phyloP scores from a whole-genome alignment of 2,888 invertebrate species.

The Pseudeuparius sepicola region DNA sequence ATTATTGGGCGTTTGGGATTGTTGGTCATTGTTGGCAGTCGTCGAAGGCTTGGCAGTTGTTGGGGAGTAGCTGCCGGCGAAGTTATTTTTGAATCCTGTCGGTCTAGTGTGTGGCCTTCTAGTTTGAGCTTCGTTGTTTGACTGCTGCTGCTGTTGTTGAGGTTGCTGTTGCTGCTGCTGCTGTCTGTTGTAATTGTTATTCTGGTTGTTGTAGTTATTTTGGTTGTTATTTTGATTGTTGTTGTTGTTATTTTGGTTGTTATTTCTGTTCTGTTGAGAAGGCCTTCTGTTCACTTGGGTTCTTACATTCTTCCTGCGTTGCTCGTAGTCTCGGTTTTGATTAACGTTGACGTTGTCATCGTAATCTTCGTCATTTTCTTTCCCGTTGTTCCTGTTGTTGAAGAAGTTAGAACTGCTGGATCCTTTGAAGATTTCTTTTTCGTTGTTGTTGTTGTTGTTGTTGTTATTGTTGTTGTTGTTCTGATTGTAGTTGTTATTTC shows the following conservation, averaged over 20 bases:
- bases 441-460: constrained; percentile 28
- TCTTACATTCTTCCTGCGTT: constrained; percentile 37
- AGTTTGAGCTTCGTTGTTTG: constrained; percentile 21
- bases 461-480: constrained; percentile 27
- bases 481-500: constrained; percentile 24
- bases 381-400: constrained; percentile 52
- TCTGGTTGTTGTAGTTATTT: constrained; percentile 16
- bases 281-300: constrained; percentile 34
- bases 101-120: constrained; percentile 33
- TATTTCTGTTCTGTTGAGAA: constrained; percentile 24
- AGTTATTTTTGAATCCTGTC: constrained; percentile 38
- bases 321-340: constrained; percentile 37
- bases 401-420: constrained; percentile 71
- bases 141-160: constrained; percentile 24
- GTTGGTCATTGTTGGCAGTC: constrained; percentile 26
- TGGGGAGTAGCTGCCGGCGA: constrained; percentile 40
- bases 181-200: constrained; percentile 20
- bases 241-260: constrained; percentile 26
- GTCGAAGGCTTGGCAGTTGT: constrained; percentile 40
- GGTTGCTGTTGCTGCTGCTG: constrained; percentile 19
- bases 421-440: constrained; percentile 53
- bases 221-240: constrained; percentile 31
- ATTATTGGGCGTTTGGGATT: constrained; percentile 22
- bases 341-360: constrained; percentile 41
- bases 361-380: constrained; percentile 47